phyloP scores from a whole-genome alignment of 2,113 vertebrate species.

The Urocitellus parryii region DNA sequence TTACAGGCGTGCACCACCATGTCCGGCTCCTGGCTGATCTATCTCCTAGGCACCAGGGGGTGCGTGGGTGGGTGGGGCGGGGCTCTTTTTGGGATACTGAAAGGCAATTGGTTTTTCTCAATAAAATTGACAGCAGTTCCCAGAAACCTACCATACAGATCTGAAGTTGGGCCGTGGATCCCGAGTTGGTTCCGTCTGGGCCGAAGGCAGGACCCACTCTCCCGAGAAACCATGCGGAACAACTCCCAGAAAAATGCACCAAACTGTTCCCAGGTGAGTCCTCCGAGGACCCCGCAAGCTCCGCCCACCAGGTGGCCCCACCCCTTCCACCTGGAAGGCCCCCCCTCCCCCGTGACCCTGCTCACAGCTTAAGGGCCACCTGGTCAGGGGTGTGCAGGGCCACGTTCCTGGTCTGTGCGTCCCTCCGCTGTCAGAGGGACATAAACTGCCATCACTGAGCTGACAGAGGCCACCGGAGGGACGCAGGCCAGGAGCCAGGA shows the following conservation, averaged over 20 bases:
- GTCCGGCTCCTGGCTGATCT: fast-evolving
- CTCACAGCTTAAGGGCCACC: no score
- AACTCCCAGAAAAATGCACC: not conserved
- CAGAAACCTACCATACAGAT: not conserved
- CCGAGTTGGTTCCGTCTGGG: not conserved
- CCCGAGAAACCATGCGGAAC: not conserved
- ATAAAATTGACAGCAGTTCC: not conserved
- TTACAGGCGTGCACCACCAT: not conserved
- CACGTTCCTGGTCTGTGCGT: no score
- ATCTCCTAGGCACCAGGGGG: not conserved
- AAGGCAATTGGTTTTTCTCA: not conserved
- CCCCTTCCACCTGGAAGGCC: not conserved
- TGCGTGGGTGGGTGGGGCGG: fast-evolving
- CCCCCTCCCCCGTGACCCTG: no score
- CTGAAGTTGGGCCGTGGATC: not conserved
- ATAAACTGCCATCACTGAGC: not conserved
- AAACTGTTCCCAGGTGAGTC: not conserved
- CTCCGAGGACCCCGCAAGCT: no score
- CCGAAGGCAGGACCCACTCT: not conserved
- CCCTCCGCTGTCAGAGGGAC: not conserved
- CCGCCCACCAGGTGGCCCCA: no score
- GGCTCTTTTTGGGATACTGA: not conserved
- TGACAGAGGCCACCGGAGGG: not conserved
- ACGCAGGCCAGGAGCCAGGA: no score
- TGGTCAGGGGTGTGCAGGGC: not conserved